Base-by-base conservation (phyloP, 2,888 invertebrate species). In the Heliconius aoede region DNA sequence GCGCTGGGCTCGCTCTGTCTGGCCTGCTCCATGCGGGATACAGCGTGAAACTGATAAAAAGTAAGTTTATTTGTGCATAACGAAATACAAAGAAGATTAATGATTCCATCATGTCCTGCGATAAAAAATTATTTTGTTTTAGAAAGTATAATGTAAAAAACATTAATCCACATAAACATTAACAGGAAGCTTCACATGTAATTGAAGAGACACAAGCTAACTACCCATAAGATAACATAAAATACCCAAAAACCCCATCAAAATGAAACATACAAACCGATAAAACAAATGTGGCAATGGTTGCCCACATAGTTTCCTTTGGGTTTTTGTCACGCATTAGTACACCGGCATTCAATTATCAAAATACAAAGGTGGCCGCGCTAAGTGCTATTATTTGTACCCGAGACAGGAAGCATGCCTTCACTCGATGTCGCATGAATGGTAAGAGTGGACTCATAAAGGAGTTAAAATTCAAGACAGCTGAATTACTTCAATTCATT, bases 341-440 rank as follows among this genome's bases (percentile, higher is more conserved):
- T 77, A 81, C 80, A 78, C 80, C 74, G 82, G 80, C 80, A 82
- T 84, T 84, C 83, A 84, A 85, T 86, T 84, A 85, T 82, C 80
- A 82, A 85, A 83, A 82, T 78, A 83, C 83, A 85, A 85, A 85
- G 84, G 83, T 84, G 81, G 83, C 84, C 84, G 84, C 80, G 74
- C 85, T 89, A 87, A 90, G 88, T 90, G 86, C 87, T 87, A 88
- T 87, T 89, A 87, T 90, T 89, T 88, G 89, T 90, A 87, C 85
- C 82, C 83, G 82, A 84, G 86, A 86, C 80, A 89, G 90, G 91
- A 91, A 90, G 85, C 86, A 84, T 85, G 85, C 85, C 85, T 87
- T 87, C 88, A 87, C 87, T 86, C 83, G 86, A 86, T 86, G 86
- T 86, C 87, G 51, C 58, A 58, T 65, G 69, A 55, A 69, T 58